Evolutionary conservation across 2,797 vertebrate genomes (phyloP).

Genomic region (Sus cebifrons): DNA sequence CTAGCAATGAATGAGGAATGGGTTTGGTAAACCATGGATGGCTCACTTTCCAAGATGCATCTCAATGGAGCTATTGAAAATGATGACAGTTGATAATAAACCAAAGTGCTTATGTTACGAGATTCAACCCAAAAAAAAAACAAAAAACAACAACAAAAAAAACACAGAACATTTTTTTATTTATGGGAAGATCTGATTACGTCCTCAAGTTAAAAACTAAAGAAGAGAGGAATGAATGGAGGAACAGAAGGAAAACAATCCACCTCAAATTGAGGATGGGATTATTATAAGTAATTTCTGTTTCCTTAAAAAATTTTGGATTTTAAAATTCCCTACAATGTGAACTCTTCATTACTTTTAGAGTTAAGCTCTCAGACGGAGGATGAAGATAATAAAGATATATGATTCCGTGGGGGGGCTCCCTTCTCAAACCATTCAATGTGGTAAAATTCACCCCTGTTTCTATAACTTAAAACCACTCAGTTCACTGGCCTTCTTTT

Average conservation of each 20-base stretch:
- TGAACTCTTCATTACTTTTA: background rate
- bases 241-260: background rate
- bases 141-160: too few relatives aligned
- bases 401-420: background rate
- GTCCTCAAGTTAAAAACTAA: conserved; percentile 50
- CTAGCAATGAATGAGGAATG: background rate
- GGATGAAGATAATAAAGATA: conserved; percentile 30
- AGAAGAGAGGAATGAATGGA: background rate
- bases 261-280: background rate
- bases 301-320: background rate
- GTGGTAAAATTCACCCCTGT: background rate
- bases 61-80: conserved; percentile 43
- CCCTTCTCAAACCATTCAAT: conserved; percentile 3
- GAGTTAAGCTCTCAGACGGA: conserved; percentile 1
- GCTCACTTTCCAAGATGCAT: background rate
- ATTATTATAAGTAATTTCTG: background rate
- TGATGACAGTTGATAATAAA: background rate
- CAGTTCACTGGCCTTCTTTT: conserved; percentile 32
- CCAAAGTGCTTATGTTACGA: background rate
- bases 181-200: background rate
- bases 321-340: conserved; percentile 7
- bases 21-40: background rate
- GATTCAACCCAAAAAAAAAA: background rate
- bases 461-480: conserved; percentile 31
- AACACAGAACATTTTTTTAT: background rate